Evolutionary conservation across 2,113 vertebrate species (phyloP).

Genomic region (Callipepla squamata): DNA sequence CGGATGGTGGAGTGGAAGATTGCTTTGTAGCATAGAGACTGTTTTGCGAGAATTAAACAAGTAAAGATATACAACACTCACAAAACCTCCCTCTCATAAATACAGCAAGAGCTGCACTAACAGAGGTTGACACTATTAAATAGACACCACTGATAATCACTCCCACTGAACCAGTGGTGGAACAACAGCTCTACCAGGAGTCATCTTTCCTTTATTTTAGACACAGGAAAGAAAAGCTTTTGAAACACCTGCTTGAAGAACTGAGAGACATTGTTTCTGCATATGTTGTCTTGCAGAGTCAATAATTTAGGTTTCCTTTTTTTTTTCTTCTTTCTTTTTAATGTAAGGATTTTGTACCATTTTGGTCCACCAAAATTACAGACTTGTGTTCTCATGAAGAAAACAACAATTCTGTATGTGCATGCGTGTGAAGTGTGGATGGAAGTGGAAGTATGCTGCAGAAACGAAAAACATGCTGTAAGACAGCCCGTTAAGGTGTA

Average conservation of each 20-base stretch:
- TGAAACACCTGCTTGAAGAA: neutral
- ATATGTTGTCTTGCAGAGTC: neutral
- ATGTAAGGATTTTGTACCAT: neutral
- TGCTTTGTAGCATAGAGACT: neutral
- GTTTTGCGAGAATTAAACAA: neutral
- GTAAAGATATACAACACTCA: neutral
- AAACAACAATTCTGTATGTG: neutral
- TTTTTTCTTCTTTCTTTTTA: neutral
- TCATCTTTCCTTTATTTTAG: neutral
- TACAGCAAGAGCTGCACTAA: neutral
- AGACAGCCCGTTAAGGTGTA: neutral
- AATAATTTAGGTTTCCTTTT: neutral
- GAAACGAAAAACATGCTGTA: neutral
- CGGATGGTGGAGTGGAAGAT: neutral
- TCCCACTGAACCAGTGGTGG: neutral
- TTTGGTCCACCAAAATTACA: neutral
- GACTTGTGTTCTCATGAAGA: neutral
- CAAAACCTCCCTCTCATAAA: neutral
- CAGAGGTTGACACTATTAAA: fast-evolving
- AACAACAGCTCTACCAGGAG: neutral
- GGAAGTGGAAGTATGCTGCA: neutral
- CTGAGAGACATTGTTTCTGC: neutral
- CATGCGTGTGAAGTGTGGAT: neutral
- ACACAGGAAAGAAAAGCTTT: neutral
- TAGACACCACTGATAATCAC: neutral